Evolutionary conservation across 2,797 vertebrate genomes (phyloP).

Genomic region (Stomatorhinus walkeri): DNA sequence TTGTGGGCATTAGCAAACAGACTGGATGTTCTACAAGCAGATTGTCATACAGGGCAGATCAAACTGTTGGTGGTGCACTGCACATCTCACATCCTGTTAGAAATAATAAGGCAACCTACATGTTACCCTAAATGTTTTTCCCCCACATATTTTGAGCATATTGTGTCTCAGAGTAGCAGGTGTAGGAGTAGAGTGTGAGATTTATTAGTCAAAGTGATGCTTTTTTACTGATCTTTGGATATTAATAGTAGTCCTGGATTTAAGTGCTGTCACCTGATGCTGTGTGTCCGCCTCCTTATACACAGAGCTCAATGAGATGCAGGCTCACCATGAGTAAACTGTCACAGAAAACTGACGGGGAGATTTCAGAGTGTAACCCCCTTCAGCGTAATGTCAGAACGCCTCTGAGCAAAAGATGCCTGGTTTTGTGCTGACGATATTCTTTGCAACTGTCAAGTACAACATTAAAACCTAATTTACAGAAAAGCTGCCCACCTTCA

Average conservation of each 20-base stretch:
- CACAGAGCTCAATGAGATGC: neutral
- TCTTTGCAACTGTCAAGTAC: neutral
- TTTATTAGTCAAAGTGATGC: constrained; percentile 8
- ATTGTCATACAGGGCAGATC: neutral
- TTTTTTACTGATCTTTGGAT: neutral
- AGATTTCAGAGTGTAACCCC: neutral
- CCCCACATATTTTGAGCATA: neutral
- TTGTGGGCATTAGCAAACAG: neutral
- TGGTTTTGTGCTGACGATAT: neutral
- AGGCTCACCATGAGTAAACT: neutral
- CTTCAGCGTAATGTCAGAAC: neutral
- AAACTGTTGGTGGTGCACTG: neutral
- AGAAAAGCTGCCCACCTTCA: neutral
- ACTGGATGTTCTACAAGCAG: neutral
- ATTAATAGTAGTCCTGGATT: neutral
- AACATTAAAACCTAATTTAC: neutral
- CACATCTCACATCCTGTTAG: neutral
- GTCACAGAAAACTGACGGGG: neutral
- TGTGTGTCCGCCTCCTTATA: neutral
- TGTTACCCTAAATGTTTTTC: neutral
- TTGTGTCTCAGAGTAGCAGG: neutral
- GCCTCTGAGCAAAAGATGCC: neutral
- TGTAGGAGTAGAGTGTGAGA: neutral
- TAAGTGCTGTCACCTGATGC: neutral
- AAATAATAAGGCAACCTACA: neutral